phyloP scores from a whole-genome alignment of 2,797 vertebrate species.

The Dendrocincla fuliginosa region DNA sequence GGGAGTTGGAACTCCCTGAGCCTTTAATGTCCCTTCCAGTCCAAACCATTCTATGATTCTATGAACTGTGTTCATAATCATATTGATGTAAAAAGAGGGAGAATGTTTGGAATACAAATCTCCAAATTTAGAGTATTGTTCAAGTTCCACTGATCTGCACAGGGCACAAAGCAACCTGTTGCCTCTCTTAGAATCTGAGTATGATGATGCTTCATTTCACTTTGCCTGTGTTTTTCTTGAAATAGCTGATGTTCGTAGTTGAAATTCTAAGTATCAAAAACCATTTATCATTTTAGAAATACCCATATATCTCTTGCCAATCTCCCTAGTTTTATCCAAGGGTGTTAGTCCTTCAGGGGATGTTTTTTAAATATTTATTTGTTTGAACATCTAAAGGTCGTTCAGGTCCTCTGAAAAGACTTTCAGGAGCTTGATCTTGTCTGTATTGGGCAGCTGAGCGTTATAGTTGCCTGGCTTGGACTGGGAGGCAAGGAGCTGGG shows the following conservation, averaged over 20 bases:
- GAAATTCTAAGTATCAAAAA: slow-evolving; percentile 25
- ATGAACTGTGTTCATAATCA: not conserved
- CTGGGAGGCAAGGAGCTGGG: not conserved
- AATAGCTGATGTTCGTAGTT: not conserved
- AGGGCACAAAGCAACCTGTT: not conserved
- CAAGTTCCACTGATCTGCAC: not conserved
- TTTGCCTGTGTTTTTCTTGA: not conserved
- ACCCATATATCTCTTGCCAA: not conserved
- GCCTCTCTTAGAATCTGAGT: not conserved
- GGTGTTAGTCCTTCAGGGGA: not conserved
- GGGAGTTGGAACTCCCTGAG: not conserved
- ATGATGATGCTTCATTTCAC: not conserved
- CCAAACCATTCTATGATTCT: not conserved
- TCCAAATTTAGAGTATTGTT: not conserved
- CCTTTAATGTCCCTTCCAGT: not conserved
- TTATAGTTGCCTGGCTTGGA: not conserved
- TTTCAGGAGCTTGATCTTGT: not conserved
- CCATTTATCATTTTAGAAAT: slow-evolving; percentile 4
- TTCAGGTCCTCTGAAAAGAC: not conserved
- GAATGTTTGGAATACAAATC: not conserved
- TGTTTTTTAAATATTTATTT: not conserved
- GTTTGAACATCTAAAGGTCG: not conserved
- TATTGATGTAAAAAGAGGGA: not conserved
- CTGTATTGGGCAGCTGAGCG: not conserved
- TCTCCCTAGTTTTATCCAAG: not conserved